phyloP scores from a whole-genome alignment of 2,113 vertebrate species.

The Cyrtonyx montezumae region DNA sequence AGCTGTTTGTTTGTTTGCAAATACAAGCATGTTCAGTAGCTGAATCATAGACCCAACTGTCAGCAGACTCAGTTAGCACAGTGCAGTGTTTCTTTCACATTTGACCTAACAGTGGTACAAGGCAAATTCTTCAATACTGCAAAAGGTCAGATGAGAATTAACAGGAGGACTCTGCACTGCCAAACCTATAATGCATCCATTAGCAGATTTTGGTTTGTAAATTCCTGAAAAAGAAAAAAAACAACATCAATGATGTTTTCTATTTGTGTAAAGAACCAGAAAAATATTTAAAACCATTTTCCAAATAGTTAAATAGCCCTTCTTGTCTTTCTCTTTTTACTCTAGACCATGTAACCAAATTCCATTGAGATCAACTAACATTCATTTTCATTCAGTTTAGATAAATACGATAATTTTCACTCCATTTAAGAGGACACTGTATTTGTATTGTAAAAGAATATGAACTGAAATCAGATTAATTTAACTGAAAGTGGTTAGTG shows the following conservation, averaged over 20 bases:
- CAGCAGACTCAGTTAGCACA: neutral
- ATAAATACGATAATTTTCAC: neutral
- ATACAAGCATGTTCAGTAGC: neutral
- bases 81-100: neutral
- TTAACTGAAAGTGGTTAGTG: neutral
- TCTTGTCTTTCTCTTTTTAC: neutral
- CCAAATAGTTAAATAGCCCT: neutral
- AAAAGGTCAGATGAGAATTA: neutral
- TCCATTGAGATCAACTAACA: neutral
- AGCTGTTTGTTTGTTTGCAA: conserved; percentile 15
- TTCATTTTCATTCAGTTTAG: neutral
- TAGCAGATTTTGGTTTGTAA: rapidly evolving
- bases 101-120: neutral
- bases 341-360: neutral
- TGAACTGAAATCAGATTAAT: neutral
- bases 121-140: rapidly evolving
- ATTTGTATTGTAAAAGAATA: rapidly evolving
- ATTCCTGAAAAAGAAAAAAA: neutral
- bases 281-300: neutral
- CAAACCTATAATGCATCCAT: rapidly evolving
- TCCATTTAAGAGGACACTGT: neutral
- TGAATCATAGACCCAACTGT: neutral
- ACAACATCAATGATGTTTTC: rapidly evolving
- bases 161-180: neutral
- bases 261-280: neutral